phyloP scores from a whole-genome alignment of 2,113 vertebrate species.

The Gasterosteus aculeatus region DNA sequence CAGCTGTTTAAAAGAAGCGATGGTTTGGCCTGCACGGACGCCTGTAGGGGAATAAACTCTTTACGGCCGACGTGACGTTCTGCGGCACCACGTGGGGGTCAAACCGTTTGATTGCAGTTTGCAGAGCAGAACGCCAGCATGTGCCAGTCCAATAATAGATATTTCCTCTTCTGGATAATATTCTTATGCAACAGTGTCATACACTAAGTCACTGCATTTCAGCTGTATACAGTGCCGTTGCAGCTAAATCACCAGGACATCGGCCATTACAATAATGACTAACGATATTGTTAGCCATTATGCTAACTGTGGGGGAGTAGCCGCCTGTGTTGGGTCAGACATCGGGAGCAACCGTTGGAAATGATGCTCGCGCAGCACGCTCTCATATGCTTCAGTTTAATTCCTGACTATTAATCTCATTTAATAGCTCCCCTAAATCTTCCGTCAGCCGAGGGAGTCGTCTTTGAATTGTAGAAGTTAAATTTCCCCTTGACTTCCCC shows the following conservation, averaged over 20 bases:
- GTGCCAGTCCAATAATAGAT: no score
- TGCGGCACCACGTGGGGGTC: slow-evolving; percentile 16
- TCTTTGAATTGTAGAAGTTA: neutral
- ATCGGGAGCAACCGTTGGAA: neutral
- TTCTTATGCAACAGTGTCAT: neutral
- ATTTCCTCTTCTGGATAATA: neutral
- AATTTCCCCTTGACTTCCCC: neutral
- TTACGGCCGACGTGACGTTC: slow-evolving; percentile 10
- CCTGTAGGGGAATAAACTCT: neutral
- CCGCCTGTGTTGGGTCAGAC: neutral
- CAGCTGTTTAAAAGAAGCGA: neutral
- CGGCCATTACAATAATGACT: neutral
- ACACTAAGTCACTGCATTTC: neutral
- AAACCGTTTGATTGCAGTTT: neutral
- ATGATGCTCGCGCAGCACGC: neutral
- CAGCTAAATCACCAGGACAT: neutral
- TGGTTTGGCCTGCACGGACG: neutral
- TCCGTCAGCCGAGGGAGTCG: neutral
- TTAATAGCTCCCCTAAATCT: neutral
- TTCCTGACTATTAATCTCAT: neutral
- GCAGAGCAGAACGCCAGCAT: no score
- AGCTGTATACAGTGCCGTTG: neutral
- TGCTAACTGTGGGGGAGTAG: neutral
- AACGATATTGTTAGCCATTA: neutral
- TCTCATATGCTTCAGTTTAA: no score